A percentile compares a stretch with the other conserved stretches of the same genome.
Evolutionary conservation across 2,113 vertebrate species (phyloP).

Genomic region (Eptatretus burgeri): DNA sequence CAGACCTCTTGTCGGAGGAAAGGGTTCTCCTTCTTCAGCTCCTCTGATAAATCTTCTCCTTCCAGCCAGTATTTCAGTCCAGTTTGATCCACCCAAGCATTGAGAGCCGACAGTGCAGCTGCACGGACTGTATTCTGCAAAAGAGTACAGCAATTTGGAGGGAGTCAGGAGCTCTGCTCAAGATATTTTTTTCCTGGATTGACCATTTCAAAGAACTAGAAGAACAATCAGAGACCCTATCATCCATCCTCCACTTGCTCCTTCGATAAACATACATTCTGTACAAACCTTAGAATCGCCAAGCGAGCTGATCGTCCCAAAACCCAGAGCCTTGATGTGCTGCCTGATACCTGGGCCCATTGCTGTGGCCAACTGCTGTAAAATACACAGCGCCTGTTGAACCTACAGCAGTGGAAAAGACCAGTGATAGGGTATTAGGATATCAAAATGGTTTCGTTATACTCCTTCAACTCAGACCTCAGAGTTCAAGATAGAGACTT

Average conservation of each 20-base stretch:
- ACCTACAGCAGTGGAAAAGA: constrained; percentile 21
- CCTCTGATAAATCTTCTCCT: constrained; percentile 78
- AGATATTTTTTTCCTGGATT: too few relatives aligned
- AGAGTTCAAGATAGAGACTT: too few relatives aligned
- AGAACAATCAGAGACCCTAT: not conserved
- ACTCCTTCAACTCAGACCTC: too few relatives aligned
- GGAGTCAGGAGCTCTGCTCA: too few relatives aligned
- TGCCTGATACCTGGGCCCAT: constrained; percentile 72
- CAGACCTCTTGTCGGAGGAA: constrained; percentile 70
- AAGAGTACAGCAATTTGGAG: too few relatives aligned
- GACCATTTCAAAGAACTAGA: too few relatives aligned
- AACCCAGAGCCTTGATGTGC: constrained; percentile 53
- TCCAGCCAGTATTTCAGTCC: constrained; percentile 96
- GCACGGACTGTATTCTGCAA: constrained; percentile 39
- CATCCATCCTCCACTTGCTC: constrained; percentile 9
- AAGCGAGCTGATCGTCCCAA: constrained; percentile 55
- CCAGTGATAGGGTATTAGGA: too few relatives aligned
- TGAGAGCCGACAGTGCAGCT: constrained; percentile 50
- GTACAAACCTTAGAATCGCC: constrained; percentile 66
- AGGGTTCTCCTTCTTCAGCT: constrained; percentile 81
- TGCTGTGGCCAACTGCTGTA: constrained; percentile 55
- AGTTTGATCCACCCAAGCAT: constrained; percentile 73
- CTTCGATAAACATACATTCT: too few relatives aligned
- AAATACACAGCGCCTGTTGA: constrained; percentile 57
- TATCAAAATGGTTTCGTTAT: too few relatives aligned